These are phyloP conservation scores for Kryptopterus vitreolus DNA, from an alignment of 2,797 vertebrate genomes.

Conservation along the genomic window DNA sequence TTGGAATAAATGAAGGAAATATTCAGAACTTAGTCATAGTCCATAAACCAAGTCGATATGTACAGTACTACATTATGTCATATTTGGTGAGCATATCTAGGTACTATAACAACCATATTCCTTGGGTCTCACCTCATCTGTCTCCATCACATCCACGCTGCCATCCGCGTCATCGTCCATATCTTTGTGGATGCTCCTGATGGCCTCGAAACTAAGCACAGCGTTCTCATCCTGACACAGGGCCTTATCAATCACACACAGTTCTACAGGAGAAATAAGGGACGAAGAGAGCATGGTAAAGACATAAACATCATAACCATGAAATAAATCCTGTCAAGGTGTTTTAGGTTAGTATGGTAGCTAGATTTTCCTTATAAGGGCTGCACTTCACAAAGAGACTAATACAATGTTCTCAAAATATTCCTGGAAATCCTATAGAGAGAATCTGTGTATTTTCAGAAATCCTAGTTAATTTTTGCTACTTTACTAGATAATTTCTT, in stretches of 20 bases:
- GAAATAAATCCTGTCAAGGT: not conserved
- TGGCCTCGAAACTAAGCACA: conserved; percentile 87
- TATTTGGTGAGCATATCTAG: not conserved
- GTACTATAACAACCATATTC: not conserved
- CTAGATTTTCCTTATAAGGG: not conserved
- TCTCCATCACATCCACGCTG: conserved; percentile 87
- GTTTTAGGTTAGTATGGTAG: not conserved
- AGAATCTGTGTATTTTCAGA: not conserved
- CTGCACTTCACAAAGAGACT: not conserved
- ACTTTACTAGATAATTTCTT: not conserved
- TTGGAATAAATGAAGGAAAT: not conserved
- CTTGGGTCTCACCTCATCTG: conserved; percentile 80
- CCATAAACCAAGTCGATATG: not conserved
- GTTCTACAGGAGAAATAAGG: conserved; percentile 68
- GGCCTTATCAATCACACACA: conserved; percentile 81
- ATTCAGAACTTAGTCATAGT: not conserved
- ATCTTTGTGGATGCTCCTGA: conserved; percentile 88
- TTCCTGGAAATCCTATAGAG: not conserved
- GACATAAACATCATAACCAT: not conserved
- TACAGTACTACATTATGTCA: not conserved
- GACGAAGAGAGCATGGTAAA: not conserved
- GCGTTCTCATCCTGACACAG: conserved; percentile 83
- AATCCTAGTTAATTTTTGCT: not conserved
- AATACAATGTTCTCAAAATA: not conserved
- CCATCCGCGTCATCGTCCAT: conserved; percentile 96